Conservation (phyloP, 2,888 invertebrate genomes). For the Meandrusa payeni region DNA sequence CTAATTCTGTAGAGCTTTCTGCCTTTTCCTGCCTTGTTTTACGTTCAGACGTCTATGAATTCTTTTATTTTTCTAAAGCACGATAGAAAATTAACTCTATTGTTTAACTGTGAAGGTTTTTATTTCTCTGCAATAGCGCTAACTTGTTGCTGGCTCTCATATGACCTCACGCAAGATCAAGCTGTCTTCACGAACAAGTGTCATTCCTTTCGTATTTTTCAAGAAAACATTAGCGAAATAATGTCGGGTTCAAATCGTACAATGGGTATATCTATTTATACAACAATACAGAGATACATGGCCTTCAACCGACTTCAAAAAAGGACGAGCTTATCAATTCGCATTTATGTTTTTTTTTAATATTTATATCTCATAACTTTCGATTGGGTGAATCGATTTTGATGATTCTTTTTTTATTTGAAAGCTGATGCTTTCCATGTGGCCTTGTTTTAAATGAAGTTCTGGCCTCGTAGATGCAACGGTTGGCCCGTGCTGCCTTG, state of each 20-base stretch:
- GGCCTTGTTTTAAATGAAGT: too few species aligned
- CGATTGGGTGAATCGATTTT: too few species aligned
- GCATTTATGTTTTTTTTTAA: too few species aligned
- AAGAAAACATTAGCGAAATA: conserved; percentile 66
- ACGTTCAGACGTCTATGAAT: conserved; percentile 56
- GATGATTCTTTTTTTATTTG: too few species aligned
- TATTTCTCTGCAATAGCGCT: conserved; percentile 44
- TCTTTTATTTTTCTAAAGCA: conserved; percentile 39
- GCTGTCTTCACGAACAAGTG: conserved; percentile 69
- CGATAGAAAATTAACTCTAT: conserved; percentile 43
- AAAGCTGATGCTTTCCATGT: too few species aligned
- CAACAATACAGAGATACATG: too few species aligned
- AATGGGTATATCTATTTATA: background rate
- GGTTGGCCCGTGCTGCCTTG: too few species aligned
- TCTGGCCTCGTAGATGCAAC: too few species aligned
- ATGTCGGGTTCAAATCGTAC: conserved; percentile 49
- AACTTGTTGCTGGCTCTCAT: conserved; percentile 72
- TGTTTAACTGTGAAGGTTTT: conserved; percentile 43
- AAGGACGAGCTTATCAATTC: too few species aligned
- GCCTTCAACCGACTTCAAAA: too few species aligned
- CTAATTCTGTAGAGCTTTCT: conserved; percentile 46
- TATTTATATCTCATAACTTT: too few species aligned
- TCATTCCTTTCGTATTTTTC: conserved; percentile 60
- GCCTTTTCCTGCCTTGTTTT: conserved; percentile 43
- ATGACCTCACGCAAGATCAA: conserved; percentile 63